A percentile compares a stretch with the other conserved stretches of the same genome.
Evolutionary conservation across 2,888 invertebrate genomes (phyloP).

Genomic region (Scelioninae gen. 1): DNA sequence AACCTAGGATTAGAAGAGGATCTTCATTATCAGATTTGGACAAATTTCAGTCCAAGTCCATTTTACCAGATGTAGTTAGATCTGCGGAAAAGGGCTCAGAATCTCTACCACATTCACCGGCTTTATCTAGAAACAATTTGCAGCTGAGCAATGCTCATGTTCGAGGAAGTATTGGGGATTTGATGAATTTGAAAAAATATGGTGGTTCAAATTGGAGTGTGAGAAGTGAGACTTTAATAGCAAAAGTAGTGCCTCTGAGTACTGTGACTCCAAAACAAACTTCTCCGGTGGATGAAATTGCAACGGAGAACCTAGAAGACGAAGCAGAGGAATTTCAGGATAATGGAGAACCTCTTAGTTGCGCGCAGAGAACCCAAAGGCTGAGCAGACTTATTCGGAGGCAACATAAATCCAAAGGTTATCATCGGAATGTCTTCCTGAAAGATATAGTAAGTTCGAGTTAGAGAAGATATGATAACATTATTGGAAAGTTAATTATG

Average conservation of each 20-base stretch:
- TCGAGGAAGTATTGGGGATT: conserved; percentile 89
- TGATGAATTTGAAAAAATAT: conserved; percentile 91
- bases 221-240: conserved; percentile 89
- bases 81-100: conserved; percentile 84
- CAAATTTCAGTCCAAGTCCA: conserved; percentile 84
- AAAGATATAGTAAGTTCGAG: conserved; percentile 65
- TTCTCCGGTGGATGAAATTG: conserved; percentile 82
- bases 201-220: conserved; percentile 90
- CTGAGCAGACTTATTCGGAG: conserved; percentile 89
- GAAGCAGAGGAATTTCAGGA: conserved; percentile 69
- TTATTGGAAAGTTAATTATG: conserved; percentile 28
- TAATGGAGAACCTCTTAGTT: conserved; percentile 86
- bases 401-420: conserved; percentile 85
- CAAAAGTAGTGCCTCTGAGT: conserved; percentile 89
- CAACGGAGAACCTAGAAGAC: conserved; percentile 69
- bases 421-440: conserved; percentile 44
- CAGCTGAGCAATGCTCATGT: conserved; percentile 77
- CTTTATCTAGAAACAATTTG: conserved; percentile 85
- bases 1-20: conserved; percentile 87
- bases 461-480: conserved; percentile 8
- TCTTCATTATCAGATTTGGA: conserved; percentile 91
- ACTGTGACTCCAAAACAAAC: conserved; percentile 88
- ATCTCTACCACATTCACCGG: conserved; percentile 86
- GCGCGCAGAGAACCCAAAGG: conserved; percentile 89
- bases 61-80: conserved; percentile 85